These are phyloP conservation scores for Psilopsiagon aymara DNA, from an alignment of 2,113 vertebrate species.

Conservation along the genomic window DNA sequence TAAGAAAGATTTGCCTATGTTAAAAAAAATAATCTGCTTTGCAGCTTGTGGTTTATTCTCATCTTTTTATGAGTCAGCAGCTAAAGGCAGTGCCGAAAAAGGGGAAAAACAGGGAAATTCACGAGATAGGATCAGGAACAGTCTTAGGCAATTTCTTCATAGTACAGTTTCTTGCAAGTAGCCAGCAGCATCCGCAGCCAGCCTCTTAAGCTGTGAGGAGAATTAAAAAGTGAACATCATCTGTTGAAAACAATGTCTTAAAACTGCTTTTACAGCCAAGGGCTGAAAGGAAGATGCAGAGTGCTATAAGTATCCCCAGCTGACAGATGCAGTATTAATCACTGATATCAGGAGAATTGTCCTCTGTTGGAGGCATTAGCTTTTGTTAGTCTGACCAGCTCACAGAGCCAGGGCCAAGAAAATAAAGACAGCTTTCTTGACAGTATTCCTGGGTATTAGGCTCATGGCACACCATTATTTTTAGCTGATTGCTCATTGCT, in stretches of 20 bases:
- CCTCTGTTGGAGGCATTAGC: conserved; percentile 25
- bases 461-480: conserved; percentile 52
- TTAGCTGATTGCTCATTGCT: conserved; percentile 53
- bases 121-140: conserved; percentile 8
- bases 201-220: conserved; percentile 15
- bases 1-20: neutral
- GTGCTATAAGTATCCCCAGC: conserved; percentile 3
- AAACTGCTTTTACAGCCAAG: conserved; percentile 14
- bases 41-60: conserved; percentile 35
- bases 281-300: neutral
- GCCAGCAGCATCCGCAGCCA: conserved; percentile 39
- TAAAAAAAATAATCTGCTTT: neutral
- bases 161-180: conserved; percentile 36
- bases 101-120: conserved; percentile 3
- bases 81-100: neutral
- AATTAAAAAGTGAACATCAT: neutral
- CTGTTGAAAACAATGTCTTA: neutral
- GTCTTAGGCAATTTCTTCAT: neutral
- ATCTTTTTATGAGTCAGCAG: conserved; percentile 52
- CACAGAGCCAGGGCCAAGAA: conserved; percentile 37
- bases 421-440: conserved; percentile 31
- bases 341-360: neutral
- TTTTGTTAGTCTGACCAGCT: conserved; percentile 58
- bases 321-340: conserved; percentile 45
- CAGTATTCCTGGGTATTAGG: conserved; percentile 34